Percentiles rank a stretch among this genome's conserved stretches.
These are phyloP conservation scores for Epinephelus fuscoguttatus DNA, from an alignment of 2,113 vertebrate species.

Conservation along the genomic window DNA sequence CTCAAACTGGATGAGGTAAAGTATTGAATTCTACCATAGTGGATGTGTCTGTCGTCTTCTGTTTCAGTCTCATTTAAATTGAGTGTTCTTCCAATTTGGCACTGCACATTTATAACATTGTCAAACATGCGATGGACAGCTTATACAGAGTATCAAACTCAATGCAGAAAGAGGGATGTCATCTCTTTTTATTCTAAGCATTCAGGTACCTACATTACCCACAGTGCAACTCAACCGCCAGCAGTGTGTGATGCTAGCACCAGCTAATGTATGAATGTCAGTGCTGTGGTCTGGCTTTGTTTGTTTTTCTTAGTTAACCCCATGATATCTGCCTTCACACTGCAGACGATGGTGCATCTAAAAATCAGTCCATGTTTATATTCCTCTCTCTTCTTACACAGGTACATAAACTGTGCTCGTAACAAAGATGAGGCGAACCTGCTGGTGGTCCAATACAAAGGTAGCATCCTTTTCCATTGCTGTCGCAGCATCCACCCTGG, in stretches of 20 bases:
- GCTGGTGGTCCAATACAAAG: conserved; percentile 82
- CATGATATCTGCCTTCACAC: neutral
- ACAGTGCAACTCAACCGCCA: neutral
- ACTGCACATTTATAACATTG: neutral
- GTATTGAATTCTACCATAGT: neutral
- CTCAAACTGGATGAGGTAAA: conserved; percentile 92
- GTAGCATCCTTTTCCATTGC: conserved; percentile 83
- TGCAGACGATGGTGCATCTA: neutral
- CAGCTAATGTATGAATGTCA: neutral
- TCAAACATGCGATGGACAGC: neutral
- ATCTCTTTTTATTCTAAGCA: neutral
- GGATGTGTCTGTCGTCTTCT: neutral
- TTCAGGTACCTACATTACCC: neutral
- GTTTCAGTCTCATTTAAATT: neutral
- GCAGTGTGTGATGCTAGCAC: neutral
- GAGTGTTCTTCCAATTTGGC: neutral
- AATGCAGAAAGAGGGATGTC: neutral
- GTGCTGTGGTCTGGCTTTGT: too few relatives aligned
- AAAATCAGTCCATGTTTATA: neutral
- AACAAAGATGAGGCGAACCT: conserved; percentile 80
- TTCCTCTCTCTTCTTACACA: conserved; percentile 23
- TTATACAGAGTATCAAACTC: neutral
- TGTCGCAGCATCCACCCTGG: conserved; percentile 77
- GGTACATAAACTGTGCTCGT: conserved; percentile 82
- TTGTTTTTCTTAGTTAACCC: neutral